Evolutionary conservation across 2,797 vertebrate genomes (phyloP), one percentile per base, ranked within the genome.

Genomic region (Crocidura indochinensis): DNA sequence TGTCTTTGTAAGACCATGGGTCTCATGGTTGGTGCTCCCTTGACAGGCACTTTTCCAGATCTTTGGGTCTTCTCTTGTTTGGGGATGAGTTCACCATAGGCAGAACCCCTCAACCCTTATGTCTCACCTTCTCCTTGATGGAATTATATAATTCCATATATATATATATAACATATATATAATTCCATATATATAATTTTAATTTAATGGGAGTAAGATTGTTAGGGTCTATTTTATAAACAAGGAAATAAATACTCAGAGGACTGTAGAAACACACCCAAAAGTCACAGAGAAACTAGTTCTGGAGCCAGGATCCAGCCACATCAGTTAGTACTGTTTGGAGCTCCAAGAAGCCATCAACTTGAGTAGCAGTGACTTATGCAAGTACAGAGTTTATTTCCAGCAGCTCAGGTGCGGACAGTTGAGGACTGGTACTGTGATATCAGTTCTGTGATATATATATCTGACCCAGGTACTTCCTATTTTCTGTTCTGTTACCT

Each of bases 321-420:
- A 19, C 62, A 1, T 65, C 72, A 80, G 3, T 65, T 68, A 87
- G n/a, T 46, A 77, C 20, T 53, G 27, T 19, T 83, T 44, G 14
- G 53, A 60, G 31, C 38, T 92, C 62, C 5, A 29, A 69, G n/a
- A 31, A 71, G 26, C 4, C 56, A 26, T 49, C 68, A 68, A 11
- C 10, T 71, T 27, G 64, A 84, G 27, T 46, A 49, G 56, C 4
- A 60, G 56, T 60, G 56, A 60, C 22, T 60, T 69, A 15, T n/a
- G 65, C 22, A 93, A 87, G 29, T 38, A 8, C 84, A 67, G 72
- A 73, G 24, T 71, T 74, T 86, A 24, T 77, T 82, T 69, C 47
- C 56, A 47, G 29, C 60, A 95, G 51, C 47, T 24, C 29, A 46
- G 27, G 31, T 24, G 44, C 22, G 22, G 62, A 53, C 19, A 5